A percentile compares a stretch with the other conserved stretches of the same genome.
Evolutionary conservation across 2,888 invertebrate species (phyloP).

Genomic region (Amphipyra berbera): DNA sequence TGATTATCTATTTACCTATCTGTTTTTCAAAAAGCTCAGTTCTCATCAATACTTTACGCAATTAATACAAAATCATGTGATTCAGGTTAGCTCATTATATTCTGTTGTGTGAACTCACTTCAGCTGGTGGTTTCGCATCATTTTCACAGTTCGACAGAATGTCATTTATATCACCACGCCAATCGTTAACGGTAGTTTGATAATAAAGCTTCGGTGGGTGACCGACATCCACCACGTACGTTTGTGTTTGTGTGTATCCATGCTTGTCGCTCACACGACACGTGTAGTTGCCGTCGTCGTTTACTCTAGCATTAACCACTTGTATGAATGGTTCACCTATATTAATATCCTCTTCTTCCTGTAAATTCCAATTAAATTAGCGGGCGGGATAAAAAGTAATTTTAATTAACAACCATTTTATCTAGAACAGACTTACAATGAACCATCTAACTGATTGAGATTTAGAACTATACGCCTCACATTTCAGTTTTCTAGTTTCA

Average conservation of each 20-base stretch:
- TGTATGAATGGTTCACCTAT: conserved; percentile 14
- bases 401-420: too few species aligned
- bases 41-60: background rate
- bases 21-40: background rate
- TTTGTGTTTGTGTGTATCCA: conserved; percentile 44
- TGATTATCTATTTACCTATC: too few species aligned
- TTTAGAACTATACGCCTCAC: conserved; percentile 27
- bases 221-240: conserved; percentile 53
- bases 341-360: conserved; percentile 9
- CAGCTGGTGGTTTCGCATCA: conserved; percentile 31
- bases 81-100: too few species aligned
- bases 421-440: conserved; percentile 35
- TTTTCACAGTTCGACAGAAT: conserved; percentile 30
- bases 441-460: conserved; percentile 47
- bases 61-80: too few species aligned
- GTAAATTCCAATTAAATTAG: conserved; percentile 5
- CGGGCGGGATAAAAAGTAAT: background rate
- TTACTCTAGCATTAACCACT: conserved; percentile 13
- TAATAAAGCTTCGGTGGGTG: conserved; percentile 33
- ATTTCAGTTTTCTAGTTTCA: conserved; percentile 30
- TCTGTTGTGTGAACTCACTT: conserved; percentile 33
- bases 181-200: conserved; percentile 21
- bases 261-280: conserved; percentile 55
- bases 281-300: conserved; percentile 54
- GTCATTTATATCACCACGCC: conserved; percentile 34